Percentiles rank a stretch among this genome's conserved stretches.
Evolutionary conservation across 2,888 invertebrate genomes (phyloP).

Genomic region (Tricholauxania praeusta): DNA sequence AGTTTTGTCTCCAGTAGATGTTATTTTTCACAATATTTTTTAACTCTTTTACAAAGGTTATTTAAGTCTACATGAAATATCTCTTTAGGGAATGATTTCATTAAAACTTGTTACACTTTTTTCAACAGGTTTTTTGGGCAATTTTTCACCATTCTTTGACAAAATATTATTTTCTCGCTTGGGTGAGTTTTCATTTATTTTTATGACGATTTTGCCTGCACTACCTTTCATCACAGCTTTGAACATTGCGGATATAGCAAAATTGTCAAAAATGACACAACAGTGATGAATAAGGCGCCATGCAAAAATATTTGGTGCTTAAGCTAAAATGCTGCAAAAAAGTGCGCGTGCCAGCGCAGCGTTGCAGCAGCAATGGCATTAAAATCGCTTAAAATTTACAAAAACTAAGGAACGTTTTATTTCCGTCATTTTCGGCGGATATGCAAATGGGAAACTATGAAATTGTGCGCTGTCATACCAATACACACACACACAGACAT

Average conservation of each 20-base stretch:
- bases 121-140: no score
- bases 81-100: no score
- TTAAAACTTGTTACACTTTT: no score
- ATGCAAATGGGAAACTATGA: constrained; percentile 43
- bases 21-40: no score
- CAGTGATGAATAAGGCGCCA: background rate
- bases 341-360: constrained; percentile 10
- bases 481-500: constrained; percentile 24
- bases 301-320: constrained; percentile 3
- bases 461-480: constrained; percentile 13
- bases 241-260: constrained; percentile 28
- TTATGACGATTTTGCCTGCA: no score
- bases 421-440: constrained; percentile 45
- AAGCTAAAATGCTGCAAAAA: constrained; percentile 1
- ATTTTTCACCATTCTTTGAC: no score
- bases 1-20: no score
- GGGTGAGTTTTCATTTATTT: no score
- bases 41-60: no score
- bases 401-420: constrained; percentile 42
- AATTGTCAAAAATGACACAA: constrained; percentile 30
- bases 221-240: background rate
- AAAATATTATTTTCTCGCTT: no score
- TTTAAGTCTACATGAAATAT: no score
- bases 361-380: constrained; percentile 8
- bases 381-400: constrained; percentile 41